Evolutionary conservation across 2,888 invertebrate species (phyloP).

Genomic region (Clostera curtula): DNA sequence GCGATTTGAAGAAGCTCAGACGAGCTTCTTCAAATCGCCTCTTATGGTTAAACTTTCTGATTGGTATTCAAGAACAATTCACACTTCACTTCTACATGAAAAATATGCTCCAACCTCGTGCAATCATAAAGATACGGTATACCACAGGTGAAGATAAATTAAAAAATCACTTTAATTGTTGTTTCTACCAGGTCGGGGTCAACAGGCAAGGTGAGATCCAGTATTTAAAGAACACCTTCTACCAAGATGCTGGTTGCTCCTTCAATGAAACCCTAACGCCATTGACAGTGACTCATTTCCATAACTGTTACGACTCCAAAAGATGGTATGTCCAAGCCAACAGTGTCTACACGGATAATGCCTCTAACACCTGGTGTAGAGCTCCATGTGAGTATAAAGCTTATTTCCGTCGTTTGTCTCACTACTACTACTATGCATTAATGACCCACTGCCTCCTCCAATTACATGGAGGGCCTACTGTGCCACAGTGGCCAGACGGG

Average conservation of each 20-base stretch:
- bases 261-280: constrained; percentile 48
- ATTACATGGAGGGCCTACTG: too few species aligned
- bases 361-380: constrained; percentile 79
- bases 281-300: constrained; percentile 7
- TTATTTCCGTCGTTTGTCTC: not conserved
- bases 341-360: constrained; percentile 75
- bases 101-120: too few species aligned
- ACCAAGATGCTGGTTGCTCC: constrained; percentile 62
- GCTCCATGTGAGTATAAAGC: constrained; percentile 58
- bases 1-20: too few species aligned
- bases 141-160: too few species aligned
- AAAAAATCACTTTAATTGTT: not conserved
- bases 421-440: too few species aligned
- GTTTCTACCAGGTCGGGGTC: constrained; percentile 41
- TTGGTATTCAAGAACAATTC: too few species aligned
- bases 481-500: too few species aligned
- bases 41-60: too few species aligned
- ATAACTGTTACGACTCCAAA: constrained; percentile 63
- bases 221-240: constrained; percentile 68
- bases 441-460: too few species aligned
- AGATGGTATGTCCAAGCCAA: constrained; percentile 70
- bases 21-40: too few species aligned
- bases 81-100: too few species aligned
- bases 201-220: constrained; percentile 77
- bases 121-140: too few species aligned